Conservation (phyloP, 2,797 vertebrate genomes). For the Chanos chanos region DNA sequence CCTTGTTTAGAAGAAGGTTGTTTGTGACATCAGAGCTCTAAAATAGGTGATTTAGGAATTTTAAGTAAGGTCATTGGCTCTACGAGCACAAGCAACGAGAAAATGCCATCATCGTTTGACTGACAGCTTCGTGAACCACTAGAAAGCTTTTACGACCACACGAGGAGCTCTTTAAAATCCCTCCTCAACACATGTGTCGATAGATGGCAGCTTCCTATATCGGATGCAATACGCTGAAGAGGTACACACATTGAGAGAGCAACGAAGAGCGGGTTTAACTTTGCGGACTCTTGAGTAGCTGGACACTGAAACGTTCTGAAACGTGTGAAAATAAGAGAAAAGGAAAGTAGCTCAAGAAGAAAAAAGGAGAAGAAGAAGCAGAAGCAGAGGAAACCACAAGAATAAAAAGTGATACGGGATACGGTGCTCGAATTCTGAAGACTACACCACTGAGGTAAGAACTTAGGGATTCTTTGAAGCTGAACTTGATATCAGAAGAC, state of each 20-base stretch:
- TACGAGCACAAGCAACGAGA: slow-evolving; percentile 23
- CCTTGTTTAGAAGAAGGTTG: neutral
- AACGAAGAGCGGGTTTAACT: slow-evolving; percentile 39
- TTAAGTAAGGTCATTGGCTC: slow-evolving; percentile 38
- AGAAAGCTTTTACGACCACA: slow-evolving; percentile 64
- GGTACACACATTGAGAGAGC: slow-evolving; percentile 13
- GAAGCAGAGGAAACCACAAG: neutral
- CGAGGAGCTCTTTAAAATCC: slow-evolving; percentile 85
- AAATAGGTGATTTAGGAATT: slow-evolving; percentile 51
- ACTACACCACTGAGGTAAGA: slow-evolving; percentile 20
- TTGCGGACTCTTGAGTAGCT: no score
- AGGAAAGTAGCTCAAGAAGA: no score
- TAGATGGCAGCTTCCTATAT: slow-evolving; percentile 80
- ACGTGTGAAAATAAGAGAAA: no score
- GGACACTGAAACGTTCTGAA: no score
- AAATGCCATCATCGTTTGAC: slow-evolving; percentile 59
- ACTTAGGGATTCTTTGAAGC: neutral
- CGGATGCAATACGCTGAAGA: slow-evolving; percentile 48
- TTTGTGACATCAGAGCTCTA: slow-evolving; percentile 41
- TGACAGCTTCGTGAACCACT: slow-evolving; percentile 84
- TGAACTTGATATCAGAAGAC: neutral
- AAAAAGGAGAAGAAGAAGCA: no score
- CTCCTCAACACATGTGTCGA: slow-evolving; percentile 70
- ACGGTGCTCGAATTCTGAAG: slow-evolving; percentile 5
- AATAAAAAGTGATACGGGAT: neutral